Evolutionary conservation across 2,113 vertebrate genomes (phyloP).

Genomic region (Carassius carassius): DNA sequence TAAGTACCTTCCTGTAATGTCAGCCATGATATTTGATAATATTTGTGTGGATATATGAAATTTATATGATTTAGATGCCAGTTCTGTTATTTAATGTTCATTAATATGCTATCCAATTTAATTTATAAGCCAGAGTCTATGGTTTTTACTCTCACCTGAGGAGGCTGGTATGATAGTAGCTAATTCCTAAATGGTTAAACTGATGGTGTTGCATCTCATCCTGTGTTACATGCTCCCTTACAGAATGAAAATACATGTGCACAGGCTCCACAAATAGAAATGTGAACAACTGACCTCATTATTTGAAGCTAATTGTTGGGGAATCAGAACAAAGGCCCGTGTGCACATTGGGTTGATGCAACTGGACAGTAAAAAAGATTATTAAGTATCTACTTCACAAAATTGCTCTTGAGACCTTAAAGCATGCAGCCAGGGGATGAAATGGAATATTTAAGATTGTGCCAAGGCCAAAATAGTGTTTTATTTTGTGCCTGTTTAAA

Average conservation of each 20-base stretch:
- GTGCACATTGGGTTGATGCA: constrained; percentile 22
- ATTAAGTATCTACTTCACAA: constrained; percentile 32
- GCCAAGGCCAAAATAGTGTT: constrained; percentile 31
- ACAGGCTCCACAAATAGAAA: not conserved
- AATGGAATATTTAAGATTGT: constrained; percentile 16
- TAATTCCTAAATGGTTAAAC: constrained; percentile 3
- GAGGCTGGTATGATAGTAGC: not conserved
- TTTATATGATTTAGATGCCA: not conserved
- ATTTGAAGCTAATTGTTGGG: constrained; percentile 14
- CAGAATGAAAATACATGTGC: not conserved
- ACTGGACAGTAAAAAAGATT: constrained; percentile 15
- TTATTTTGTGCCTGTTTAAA: constrained; percentile 38
- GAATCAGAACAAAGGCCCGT: constrained; percentile 3
- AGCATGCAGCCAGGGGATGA: not conserved
- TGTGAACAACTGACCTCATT: constrained; percentile 23
- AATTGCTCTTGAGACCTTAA: constrained; percentile 23
- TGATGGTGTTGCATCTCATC: not conserved
- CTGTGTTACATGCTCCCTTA: not conserved
- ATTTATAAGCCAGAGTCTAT: not conserved
- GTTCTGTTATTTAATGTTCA: not conserved
- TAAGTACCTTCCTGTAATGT: too few relatives aligned
- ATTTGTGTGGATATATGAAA: too few relatives aligned
- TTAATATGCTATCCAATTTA: not conserved
- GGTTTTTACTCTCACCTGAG: not conserved
- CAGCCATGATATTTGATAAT: too few relatives aligned